Base-by-base conservation (phyloP, 2,888 invertebrate genomes). In the Drosophila barbarae region DNA sequence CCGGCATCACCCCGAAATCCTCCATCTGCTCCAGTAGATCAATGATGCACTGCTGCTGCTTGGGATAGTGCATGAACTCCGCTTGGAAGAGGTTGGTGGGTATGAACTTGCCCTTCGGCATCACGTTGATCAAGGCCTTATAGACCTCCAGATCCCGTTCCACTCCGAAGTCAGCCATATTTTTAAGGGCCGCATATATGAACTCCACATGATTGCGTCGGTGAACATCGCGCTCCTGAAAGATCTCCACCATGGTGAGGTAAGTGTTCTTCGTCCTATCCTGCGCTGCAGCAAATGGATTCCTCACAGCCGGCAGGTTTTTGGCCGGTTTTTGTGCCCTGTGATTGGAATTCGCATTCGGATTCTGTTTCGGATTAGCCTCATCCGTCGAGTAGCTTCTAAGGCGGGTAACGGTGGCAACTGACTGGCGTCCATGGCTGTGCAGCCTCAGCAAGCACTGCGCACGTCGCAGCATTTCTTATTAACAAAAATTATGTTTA, bases 31-130 rank as follows among this genome's bases (percentile, higher is more conserved):
- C 95, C 28, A 88, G 77, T 53, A 99, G 87, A 87, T 95, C 95
- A n/a, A 98, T 93, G 38, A 95, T 95, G 89, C 97, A 96, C 71
- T 97, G 94, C 85, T 99, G 99, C 86, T 99, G 99, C 87, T 96
- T 96, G 0, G 98, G 98, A 90, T 95, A 98, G 88, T 98, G 97
- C 93, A 95, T 93, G 81, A 98, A 95, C 89, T 97, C 96, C 0
- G 94, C 93, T 91, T 98, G 96, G 89, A 96, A 93, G 42, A 93
- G 90, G 87, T 95, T 97, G 35, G 90, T 90, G 0, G 99, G 94
- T 71, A 98, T 93, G 90, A 97, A 94, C 88, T 93, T 95, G 42
- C 96, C 96, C 89, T 97, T 95, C 0, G 98, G 97, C 88, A 98
- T 91, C 39, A 98, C 92, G 86, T 97, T 93, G 38, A 98, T 90